phyloP scores from a whole-genome alignment of 53 echinoderm and acorn worm species.

The Henricia sp. region DNA sequence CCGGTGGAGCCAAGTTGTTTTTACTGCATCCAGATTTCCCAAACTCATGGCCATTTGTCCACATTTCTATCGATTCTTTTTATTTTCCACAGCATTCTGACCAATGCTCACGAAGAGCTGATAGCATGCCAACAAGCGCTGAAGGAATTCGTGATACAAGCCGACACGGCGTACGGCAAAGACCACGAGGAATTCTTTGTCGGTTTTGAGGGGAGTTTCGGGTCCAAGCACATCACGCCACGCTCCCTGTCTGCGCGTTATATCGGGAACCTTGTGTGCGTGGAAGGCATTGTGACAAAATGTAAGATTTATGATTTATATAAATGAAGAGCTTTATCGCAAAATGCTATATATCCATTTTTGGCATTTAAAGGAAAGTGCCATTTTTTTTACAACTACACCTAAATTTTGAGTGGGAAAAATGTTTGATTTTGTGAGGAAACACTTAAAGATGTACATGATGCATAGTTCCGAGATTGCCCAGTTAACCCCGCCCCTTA shows the following conservation, averaged over 20 bases:
- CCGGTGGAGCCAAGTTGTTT: no score
- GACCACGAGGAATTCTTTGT: conserved; percentile 97
- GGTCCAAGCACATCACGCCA: conserved; percentile 95
- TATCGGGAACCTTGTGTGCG: conserved; percentile 96
- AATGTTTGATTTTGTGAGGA: no score
- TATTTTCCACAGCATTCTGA: conserved; percentile 64
- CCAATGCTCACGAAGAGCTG: conserved; percentile 85
- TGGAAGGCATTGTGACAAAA: conserved; percentile 95
- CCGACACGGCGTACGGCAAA: conserved; percentile 89
- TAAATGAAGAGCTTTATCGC: no score
- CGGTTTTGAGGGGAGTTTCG: conserved; percentile 97
- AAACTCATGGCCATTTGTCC: no score
- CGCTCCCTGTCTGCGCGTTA: conserved; percentile 86
- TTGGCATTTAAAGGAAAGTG: not conserved
- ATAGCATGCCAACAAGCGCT: conserved; percentile 89
- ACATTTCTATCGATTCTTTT: no score
- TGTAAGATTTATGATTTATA: conserved; percentile 84
- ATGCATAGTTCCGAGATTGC: no score
- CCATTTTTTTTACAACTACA: no score
- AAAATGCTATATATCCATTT: no score
- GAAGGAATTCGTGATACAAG: conserved; percentile 89
- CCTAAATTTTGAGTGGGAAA: no score
- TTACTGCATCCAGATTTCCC: no score
- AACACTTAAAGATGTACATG: no score
- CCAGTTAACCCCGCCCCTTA: no score